Evolutionary conservation across 2,888 invertebrate genomes (phyloP), one percentile per base, ranked within the genome.

Genomic region (Schizotus pectinicornis): DNA sequence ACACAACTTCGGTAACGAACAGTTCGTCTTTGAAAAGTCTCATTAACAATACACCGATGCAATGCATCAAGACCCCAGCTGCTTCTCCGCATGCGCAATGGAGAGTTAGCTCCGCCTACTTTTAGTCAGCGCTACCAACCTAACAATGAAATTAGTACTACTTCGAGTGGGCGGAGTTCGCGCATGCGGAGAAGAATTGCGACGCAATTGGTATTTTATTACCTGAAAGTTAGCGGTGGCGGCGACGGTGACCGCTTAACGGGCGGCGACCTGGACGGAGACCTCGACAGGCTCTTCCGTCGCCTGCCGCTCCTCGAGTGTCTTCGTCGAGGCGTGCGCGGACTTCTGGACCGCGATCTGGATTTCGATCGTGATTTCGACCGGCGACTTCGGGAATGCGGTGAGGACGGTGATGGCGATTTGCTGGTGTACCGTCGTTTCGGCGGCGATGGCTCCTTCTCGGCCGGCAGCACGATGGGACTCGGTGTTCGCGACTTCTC

Each of bases 401-500:
- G 69, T 7, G 22, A 22, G 2, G 22, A 3, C 2, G 80, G 80
- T 32, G 79, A 74, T 1, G 82, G 84, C 2, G 85, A 84, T 71
- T 83, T 83, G 67, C 85, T 88, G 81, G 87, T 86, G 76, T 93
- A 94, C 75, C 91, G 84, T 74, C 92, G 85, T 71, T 88, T 88
- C 36, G 89, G 88, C 39, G 88, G 89, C 47, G 88, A 86, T 53
- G 87, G 88, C 74, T 87, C 88, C 75, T 89, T 89, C 56, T 88
- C 88, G 42, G 86, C 80, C 60, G 88, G 87, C n/a, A 88, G 80
- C n/a, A 71, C 56, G 69, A 94, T 88, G 0, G 94, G 94, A 61
- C 89, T 89, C 0, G 93, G 92, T 1, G 92, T 90, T 67, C 86
- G 86, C 0, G 94, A 92, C 73, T 84, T 87, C 59, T 86, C 84